phyloP scores from a whole-genome alignment of 2,113 vertebrate genomes.

The Chionomys nivalis region DNA sequence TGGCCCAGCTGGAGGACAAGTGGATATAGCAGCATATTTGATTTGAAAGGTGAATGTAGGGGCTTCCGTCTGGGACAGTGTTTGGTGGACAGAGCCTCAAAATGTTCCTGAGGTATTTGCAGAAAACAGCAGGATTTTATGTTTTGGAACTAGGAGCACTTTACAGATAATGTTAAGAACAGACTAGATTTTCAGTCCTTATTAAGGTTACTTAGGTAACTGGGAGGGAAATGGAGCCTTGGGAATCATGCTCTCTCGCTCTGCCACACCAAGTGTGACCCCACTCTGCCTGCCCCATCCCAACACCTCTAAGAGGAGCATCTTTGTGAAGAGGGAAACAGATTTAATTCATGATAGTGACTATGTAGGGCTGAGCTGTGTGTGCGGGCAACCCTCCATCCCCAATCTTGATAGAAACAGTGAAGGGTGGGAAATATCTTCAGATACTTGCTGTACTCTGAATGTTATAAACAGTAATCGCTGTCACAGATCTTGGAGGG shows the following conservation, averaged over 20 bases:
- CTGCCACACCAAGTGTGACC: background rate
- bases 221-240: background rate
- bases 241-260: constrained; percentile 27
- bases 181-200: background rate
- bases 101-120: background rate
- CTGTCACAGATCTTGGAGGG: constrained; percentile 84
- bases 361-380: no score
- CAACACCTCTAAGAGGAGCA: background rate
- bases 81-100: background rate
- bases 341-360: background rate
- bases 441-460: constrained; percentile 84
- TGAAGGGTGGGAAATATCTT: constrained; percentile 72
- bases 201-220: no score
- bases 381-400: no score
- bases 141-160: background rate
- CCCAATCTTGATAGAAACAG: constrained; percentile 29
- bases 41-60: background rate
- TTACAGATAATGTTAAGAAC: background rate
- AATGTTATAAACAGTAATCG: constrained; percentile 86
- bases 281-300: no score
- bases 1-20: background rate
- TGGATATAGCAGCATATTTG: background rate
- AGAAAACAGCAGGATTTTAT: background rate
- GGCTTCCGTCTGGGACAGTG: background rate
- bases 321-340: background rate